Conservation (phyloP, 2,113 vertebrate species). For the Ameiurus melas region DNA sequence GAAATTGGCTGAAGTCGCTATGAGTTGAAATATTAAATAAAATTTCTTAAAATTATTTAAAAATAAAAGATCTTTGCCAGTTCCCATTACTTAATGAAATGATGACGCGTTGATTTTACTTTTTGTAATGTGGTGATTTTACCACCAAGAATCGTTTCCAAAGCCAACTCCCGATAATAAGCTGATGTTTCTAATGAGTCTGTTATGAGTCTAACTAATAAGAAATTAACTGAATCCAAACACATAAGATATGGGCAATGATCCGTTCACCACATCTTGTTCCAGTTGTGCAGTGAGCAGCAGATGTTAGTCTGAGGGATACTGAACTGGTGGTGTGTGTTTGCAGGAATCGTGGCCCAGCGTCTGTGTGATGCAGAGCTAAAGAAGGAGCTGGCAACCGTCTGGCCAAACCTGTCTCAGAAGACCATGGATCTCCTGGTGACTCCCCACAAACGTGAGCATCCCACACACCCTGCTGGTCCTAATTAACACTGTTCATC, state of each 20-base stretch:
- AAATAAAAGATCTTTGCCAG: background rate
- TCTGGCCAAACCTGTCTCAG: slow-evolving; percentile 92
- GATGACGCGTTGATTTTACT: background rate
- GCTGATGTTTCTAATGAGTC: background rate
- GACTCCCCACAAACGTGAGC: slow-evolving; percentile 89
- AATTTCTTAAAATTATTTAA: background rate
- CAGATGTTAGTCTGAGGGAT: background rate
- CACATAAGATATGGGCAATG: background rate
- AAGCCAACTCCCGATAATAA: background rate
- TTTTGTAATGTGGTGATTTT: background rate
- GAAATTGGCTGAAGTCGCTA: background rate
- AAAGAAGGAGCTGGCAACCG: slow-evolving; percentile 86
- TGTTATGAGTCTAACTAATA: background rate
- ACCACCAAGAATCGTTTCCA: background rate
- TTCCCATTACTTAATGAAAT: too few relatives aligned
- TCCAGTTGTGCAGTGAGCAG: background rate
- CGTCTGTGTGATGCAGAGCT: slow-evolving; percentile 86
- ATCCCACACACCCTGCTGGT: background rate
- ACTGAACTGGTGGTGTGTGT: background rate
- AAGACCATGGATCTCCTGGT: slow-evolving; percentile 93
- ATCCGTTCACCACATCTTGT: background rate
- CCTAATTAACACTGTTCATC: background rate
- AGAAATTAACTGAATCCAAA: background rate
- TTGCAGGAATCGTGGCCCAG: slow-evolving; percentile 83
- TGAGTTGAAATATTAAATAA: background rate